Percentiles rank a stretch among this genome's conserved stretches.
Evolutionary conservation across 2,113 vertebrate species (phyloP).

Genomic region (Diphyllodes magnificus): DNA sequence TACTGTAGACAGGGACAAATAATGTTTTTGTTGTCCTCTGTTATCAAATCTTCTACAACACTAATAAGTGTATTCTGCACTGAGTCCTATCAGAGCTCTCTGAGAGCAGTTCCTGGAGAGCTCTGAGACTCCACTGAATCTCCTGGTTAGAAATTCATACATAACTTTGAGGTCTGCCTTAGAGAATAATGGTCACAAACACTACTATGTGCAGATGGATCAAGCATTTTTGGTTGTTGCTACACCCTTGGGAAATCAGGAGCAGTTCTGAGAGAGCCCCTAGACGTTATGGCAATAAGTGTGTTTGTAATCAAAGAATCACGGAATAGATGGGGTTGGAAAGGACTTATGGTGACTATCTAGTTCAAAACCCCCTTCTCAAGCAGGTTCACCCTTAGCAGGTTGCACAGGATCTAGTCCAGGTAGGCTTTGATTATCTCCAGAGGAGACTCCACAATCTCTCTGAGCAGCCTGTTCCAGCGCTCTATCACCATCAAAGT

Average conservation of each 20-base stretch:
- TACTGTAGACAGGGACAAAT: background rate
- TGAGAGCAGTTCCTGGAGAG: background rate
- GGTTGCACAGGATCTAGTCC: background rate
- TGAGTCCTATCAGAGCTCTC: background rate
- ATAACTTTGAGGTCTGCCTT: background rate
- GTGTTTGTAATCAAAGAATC: background rate
- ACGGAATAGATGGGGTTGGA: background rate
- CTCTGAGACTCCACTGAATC: background rate
- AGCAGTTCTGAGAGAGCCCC: background rate
- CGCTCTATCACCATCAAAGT: accelerated
- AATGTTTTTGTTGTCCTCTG: background rate
- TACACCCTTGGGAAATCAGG: background rate
- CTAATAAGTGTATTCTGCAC: background rate
- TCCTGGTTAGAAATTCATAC: background rate
- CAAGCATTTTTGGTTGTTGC: background rate
- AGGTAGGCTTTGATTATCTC: background rate
- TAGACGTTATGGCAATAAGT: background rate
- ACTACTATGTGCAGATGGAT: background rate
- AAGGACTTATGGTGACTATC: background rate
- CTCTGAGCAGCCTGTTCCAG: background rate
- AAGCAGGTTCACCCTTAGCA: background rate
- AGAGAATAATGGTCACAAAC: background rate
- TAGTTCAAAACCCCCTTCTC: background rate
- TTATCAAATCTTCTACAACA: background rate
- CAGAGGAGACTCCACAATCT: background rate